Evolutionary conservation across 2,797 vertebrate genomes (phyloP).

Genomic region (Crypturellus tataupa): DNA sequence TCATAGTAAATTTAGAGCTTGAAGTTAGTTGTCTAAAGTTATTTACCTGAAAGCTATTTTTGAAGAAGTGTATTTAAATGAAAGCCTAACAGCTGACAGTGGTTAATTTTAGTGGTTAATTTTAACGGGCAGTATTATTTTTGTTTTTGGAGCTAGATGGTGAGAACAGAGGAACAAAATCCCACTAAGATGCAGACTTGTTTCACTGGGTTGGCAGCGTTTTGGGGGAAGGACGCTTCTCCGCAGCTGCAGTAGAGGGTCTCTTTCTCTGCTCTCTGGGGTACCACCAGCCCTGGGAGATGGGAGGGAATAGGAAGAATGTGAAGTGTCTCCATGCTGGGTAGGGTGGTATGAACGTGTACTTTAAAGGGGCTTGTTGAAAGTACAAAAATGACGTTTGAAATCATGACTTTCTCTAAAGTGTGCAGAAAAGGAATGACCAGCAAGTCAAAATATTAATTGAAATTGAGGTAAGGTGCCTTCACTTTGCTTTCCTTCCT

Average conservation of each 20-base stretch:
- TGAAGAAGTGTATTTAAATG: neutral
- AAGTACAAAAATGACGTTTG: neutral
- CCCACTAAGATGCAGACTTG: neutral
- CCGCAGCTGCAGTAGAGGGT: neutral
- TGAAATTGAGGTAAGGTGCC: neutral
- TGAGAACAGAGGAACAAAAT: neutral
- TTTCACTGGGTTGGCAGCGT: neutral
- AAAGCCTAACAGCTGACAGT: neutral
- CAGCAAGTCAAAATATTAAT: neutral
- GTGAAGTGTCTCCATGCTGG: neutral
- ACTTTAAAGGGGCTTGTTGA: neutral
- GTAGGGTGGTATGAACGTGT: neutral
- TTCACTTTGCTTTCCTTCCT: neutral
- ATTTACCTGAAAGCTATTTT: neutral
- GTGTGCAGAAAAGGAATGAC: neutral
- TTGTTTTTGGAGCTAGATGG: neutral
- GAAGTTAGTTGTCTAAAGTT: neutral
- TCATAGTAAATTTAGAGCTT: neutral
- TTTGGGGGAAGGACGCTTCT: neutral
- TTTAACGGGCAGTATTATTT: neutral
- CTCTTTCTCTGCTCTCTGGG: accelerated
- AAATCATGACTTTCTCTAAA: neutral
- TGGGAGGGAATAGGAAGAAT: neutral
- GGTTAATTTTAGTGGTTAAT: neutral
- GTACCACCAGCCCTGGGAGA: neutral